Evolutionary conservation across 2,888 invertebrate species (phyloP).

Genomic region (Troides oblongomaculatus): DNA sequence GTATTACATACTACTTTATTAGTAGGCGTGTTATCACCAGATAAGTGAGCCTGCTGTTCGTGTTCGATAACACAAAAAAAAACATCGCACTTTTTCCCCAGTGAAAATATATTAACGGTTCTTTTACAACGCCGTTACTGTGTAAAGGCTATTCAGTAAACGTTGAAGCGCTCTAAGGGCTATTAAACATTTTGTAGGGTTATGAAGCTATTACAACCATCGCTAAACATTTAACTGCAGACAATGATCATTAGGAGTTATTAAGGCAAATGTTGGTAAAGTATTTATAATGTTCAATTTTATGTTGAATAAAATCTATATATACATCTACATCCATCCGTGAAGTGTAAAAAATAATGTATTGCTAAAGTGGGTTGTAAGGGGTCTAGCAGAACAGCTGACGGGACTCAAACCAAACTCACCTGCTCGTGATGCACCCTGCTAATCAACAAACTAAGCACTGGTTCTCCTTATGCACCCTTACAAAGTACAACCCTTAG

Average conservation of each 20-base stretch:
- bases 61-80: not conserved
- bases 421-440: too few species aligned
- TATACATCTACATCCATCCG: not conserved
- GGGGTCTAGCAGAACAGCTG: too few species aligned
- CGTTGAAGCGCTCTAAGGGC: slow-evolving; percentile 19
- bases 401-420: too few species aligned
- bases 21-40: too few species aligned
- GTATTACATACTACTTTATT: too few species aligned
- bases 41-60: too few species aligned
- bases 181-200: slow-evolving; percentile 25
- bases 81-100: not conserved
- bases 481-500: too few species aligned
- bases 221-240: slow-evolving; percentile 4
- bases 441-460: too few species aligned
- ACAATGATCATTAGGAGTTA: slow-evolving; percentile 12
- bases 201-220: slow-evolving; percentile 19
- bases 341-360: not conserved
- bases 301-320: not conserved
- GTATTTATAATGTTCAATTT: not conserved
- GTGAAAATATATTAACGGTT: slow-evolving; percentile 17
- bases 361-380: too few species aligned
- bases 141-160: slow-evolving; percentile 19
- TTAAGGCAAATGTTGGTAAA: slow-evolving; percentile 5
- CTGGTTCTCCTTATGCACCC: too few species aligned
- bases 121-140: slow-evolving; percentile 24